Conservation (phyloP, 1,140 invertebrate species). For the Coboldia fuscipes region DNA sequence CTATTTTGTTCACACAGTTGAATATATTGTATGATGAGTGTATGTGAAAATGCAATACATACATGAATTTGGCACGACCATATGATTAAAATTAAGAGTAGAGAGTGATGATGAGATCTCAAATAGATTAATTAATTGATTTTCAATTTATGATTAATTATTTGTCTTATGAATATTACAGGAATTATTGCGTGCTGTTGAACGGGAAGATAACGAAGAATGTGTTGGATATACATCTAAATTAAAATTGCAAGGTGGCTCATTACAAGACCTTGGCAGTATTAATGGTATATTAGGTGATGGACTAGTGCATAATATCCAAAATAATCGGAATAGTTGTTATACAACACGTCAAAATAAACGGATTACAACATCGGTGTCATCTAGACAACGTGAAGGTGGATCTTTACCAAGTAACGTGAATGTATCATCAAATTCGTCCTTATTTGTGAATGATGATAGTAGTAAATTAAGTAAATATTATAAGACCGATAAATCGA, state of each 20-base stretch:
- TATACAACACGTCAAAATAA: too few species aligned
- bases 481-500: too few species aligned
- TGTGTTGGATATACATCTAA: too few species aligned
- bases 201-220: too few species aligned
- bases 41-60: too few species aligned
- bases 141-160: neutral
- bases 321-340: too few species aligned
- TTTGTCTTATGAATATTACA: neutral
- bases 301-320: slow-evolving; percentile 8
- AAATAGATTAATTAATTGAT: neutral
- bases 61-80: too few species aligned
- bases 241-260: slow-evolving; percentile 17
- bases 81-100: too few species aligned
- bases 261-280: slow-evolving; percentile 19
- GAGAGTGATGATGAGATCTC: too few species aligned
- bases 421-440: slow-evolving; percentile 20
- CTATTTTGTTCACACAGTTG: too few species aligned
- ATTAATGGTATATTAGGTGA: slow-evolving; percentile 8
- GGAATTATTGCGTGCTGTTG: too few species aligned
- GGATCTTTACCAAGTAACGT: slow-evolving; percentile 37
- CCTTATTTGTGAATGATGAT: slow-evolving; percentile 3
- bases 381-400: slow-evolving; percentile 39
- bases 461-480: neutral
- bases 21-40: too few species aligned
- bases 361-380: slow-evolving; percentile 25